Evolutionary conservation across 2,113 vertebrate species (phyloP).

Genomic region (Prunella himalayana): DNA sequence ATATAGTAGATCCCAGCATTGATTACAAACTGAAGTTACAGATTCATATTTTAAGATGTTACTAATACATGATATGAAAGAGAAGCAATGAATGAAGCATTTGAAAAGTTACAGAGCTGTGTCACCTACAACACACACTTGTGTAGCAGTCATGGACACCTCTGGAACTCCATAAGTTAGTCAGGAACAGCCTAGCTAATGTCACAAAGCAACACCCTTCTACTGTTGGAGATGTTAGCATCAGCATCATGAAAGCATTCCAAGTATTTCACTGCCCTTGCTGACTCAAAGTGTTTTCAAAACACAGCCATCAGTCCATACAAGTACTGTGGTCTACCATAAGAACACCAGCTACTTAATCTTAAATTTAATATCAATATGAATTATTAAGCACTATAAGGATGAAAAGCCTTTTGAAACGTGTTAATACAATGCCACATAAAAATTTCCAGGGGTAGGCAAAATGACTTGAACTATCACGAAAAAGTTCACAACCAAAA

Average conservation of each 20-base stretch:
- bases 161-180: not conserved
- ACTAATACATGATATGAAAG: not conserved
- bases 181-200: not conserved
- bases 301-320: not conserved
- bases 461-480: not conserved
- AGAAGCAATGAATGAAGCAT: not conserved
- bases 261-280: not conserved
- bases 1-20: not conserved
- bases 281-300: not conserved
- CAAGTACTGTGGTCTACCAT: not conserved
- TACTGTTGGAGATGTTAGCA: not conserved
- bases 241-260: not conserved
- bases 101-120: not conserved
- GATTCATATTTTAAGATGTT: not conserved
- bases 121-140: not conserved
- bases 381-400: not conserved
- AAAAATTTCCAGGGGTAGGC: not conserved
- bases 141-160: not conserved
- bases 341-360: not conserved
- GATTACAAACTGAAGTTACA: not conserved
- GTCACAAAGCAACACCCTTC: not conserved
- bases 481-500: not conserved
- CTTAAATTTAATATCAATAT: not conserved
- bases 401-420: not conserved
- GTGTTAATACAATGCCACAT: not conserved